These are phyloP conservation scores for Dendrocopos noguchii DNA, from an alignment of 2,113 vertebrate species.

Conservation along the genomic window DNA sequence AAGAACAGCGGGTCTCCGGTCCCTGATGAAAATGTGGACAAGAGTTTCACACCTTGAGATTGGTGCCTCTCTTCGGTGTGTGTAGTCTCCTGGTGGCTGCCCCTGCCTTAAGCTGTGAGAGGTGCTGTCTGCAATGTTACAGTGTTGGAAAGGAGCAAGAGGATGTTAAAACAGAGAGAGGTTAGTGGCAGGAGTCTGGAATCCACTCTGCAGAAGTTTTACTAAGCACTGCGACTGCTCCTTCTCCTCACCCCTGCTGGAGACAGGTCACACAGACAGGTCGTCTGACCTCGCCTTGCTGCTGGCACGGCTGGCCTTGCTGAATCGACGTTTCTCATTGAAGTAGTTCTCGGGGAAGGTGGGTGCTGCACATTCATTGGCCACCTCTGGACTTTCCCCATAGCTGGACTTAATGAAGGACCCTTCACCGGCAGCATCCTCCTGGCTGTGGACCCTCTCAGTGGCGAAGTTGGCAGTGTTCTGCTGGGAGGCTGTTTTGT, in stretches of 20 bases:
- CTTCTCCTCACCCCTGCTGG: background rate
- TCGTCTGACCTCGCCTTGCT: conserved; percentile 89
- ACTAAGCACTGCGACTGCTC: background rate
- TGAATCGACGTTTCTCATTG: conserved; percentile 87
- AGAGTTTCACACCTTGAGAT: rapidly evolving
- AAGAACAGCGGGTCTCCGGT: background rate
- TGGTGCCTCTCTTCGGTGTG: background rate
- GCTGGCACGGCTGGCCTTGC: conserved; percentile 88
- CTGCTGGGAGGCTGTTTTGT: conserved; percentile 89
- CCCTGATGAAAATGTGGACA: background rate
- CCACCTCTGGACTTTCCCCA: conserved; percentile 66
- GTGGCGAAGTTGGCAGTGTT: conserved; percentile 90
- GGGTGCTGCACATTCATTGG: conserved; percentile 62
- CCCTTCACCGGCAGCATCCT: conserved; percentile 72
- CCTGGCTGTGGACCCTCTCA: conserved; percentile 80
- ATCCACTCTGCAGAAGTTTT: background rate
- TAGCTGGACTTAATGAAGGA: conserved; percentile 85
- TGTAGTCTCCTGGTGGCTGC: background rate
- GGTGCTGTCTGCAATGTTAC: background rate
- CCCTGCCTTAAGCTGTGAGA: background rate
- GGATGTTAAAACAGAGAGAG: background rate
- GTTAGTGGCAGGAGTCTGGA: background rate
- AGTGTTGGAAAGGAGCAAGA: background rate
- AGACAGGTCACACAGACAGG: conserved; percentile 83
- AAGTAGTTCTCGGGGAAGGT: conserved; percentile 72